Evolutionary conservation across 2,888 invertebrate genomes (phyloP).

Genomic region (Lacanobia wlatinum): DNA sequence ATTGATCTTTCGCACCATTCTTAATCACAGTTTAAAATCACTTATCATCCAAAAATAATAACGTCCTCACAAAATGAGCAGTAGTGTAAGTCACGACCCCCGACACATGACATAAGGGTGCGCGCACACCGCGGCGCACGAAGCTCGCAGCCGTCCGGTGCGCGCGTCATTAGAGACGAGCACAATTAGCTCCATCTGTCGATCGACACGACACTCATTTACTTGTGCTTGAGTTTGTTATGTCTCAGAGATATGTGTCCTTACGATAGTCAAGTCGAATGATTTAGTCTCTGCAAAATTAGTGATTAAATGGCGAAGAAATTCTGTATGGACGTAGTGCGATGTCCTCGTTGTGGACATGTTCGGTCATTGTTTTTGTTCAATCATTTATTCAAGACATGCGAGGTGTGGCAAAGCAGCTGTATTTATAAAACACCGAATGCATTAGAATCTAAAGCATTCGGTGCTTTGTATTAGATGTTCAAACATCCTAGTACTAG

Average conservation of each 20-base stretch:
- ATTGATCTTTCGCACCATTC: not conserved
- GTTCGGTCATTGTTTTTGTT: too few relatives aligned
- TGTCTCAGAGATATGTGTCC: slow-evolving; percentile 26
- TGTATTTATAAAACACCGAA: too few relatives aligned
- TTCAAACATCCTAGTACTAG: too few relatives aligned
- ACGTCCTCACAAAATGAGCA: not conserved
- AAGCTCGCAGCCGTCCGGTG: slow-evolving; percentile 5
- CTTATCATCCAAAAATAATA: slow-evolving; percentile 20
- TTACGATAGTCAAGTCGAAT: not conserved
- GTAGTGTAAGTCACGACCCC: slow-evolving; percentile 12
- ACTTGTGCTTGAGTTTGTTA: slow-evolving; percentile 45
- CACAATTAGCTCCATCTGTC: slow-evolving; percentile 72
- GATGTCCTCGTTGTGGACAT: too few relatives aligned
- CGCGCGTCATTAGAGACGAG: slow-evolving; percentile 57
- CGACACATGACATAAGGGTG: slow-evolving; percentile 30
- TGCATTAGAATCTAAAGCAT: too few relatives aligned
- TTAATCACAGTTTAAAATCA: not conserved
- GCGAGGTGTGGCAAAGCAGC: too few relatives aligned
- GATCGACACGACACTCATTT: slow-evolving; percentile 72
- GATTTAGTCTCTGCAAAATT: not conserved
- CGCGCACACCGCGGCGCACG: slow-evolving; percentile 16
- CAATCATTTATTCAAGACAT: too few relatives aligned
- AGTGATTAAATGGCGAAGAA: not conserved
- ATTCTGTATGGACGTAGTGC: too few relatives aligned
- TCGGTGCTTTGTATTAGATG: too few relatives aligned